Evolutionary conservation across 2,113 vertebrate species (phyloP).

Genomic region (Oreochromis spilurus): DNA sequence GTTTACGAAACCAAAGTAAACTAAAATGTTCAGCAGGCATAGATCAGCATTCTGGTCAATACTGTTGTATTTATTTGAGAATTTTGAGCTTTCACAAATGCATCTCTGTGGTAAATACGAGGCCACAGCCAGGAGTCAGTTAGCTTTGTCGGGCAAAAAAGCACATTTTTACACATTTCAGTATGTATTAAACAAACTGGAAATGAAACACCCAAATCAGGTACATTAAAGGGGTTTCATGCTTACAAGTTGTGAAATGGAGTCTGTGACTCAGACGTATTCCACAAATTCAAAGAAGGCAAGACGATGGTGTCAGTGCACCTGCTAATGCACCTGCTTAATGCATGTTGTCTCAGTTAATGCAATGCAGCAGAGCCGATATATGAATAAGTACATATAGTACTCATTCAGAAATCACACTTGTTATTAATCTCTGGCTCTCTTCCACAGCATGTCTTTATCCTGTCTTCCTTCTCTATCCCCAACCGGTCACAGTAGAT

Average conservation of each 20-base stretch:
- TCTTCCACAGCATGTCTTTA: neutral
- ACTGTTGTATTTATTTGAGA: neutral
- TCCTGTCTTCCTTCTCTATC: neutral
- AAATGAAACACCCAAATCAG: neutral
- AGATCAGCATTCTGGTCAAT: neutral
- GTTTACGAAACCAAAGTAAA: constrained; percentile 2
- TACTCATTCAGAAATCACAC: neutral
- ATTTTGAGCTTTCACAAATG: neutral
- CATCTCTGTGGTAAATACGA: neutral
- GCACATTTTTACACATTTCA: neutral
- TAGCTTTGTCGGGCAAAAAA: neutral
- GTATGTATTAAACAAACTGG: neutral
- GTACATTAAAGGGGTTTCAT: neutral
- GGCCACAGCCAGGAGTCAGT: neutral
- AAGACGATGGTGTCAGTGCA: neutral
- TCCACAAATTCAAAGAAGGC: neutral
- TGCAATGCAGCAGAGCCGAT: neutral
- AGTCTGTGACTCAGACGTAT: neutral
- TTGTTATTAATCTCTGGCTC: neutral
- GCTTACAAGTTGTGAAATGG: neutral
- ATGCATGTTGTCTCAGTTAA: neutral
- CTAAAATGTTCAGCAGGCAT: neutral
- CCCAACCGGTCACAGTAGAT: neutral
- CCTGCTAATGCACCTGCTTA: neutral
- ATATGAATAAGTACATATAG: neutral